Conservation (phyloP, 2,888 invertebrate species). For the Cantharis rustica region DNA sequence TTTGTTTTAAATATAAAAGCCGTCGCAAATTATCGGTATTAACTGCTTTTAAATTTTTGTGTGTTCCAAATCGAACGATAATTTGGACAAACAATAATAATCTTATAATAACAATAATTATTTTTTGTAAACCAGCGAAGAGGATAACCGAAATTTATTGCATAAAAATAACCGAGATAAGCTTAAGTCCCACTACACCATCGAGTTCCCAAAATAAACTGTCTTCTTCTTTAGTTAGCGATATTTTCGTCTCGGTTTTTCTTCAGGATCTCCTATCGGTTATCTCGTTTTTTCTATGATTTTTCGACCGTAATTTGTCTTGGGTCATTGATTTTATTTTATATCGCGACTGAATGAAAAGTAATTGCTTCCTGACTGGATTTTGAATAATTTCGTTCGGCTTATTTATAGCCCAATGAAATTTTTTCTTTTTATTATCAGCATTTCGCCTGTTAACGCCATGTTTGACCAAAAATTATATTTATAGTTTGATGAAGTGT, state of each 20-base stretch:
- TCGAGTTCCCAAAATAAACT: slow-evolving; percentile 42
- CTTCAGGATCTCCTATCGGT: slow-evolving; percentile 14
- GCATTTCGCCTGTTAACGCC: not conserved
- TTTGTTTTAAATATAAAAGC: not conserved
- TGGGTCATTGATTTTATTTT: slow-evolving; percentile 33
- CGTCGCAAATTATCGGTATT: not conserved
- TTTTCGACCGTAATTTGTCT: slow-evolving; percentile 24
- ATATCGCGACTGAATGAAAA: slow-evolving; percentile 12
- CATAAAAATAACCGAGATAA: slow-evolving; percentile 46
- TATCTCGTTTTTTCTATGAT: slow-evolving; percentile 18
- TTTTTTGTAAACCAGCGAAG: slow-evolving; percentile 13
- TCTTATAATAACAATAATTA: not conserved
- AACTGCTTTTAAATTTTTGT: not conserved
- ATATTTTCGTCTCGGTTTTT: slow-evolving; percentile 38
- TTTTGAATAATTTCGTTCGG: not conserved
- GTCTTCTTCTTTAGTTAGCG: slow-evolving; percentile 40
- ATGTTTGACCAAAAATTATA: not conserved
- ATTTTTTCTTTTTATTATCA: not conserved
- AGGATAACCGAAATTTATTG: slow-evolving; percentile 37
- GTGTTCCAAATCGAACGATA: not conserved
- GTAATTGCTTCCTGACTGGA: not conserved
- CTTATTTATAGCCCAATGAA: not conserved
- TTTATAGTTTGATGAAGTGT: not conserved
- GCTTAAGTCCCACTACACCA: slow-evolving; percentile 40
- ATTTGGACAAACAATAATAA: not conserved